phyloP scores from a whole-genome alignment of 2,113 vertebrate genomes.

The Gymnogyps californianus region DNA sequence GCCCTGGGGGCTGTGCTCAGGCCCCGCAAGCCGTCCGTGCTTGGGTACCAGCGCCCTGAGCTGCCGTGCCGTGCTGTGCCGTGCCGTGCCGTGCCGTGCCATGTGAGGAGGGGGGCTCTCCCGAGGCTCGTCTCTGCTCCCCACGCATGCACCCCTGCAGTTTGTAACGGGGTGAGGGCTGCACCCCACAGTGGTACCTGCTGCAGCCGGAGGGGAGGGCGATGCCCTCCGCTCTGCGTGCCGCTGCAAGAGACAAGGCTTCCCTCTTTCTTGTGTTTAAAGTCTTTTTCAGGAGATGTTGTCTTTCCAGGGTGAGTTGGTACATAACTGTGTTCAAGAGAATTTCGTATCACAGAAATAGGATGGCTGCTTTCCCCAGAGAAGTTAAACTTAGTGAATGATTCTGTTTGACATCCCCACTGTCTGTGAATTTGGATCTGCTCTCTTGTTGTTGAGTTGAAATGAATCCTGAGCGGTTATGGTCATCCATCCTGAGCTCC shows the following conservation, averaged over 20 bases:
- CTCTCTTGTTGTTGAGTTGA: background rate
- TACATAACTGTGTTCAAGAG: background rate
- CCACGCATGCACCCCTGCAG: rapidly evolving
- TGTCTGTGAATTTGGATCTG: background rate
- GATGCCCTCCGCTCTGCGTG: background rate
- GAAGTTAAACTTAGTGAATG: background rate
- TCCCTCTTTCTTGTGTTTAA: background rate
- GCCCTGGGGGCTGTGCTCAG: background rate
- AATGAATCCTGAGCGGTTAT: rapidly evolving
- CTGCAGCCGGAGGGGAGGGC: rapidly evolving
- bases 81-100: too few relatives aligned
- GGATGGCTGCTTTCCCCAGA: background rate
- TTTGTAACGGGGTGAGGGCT: background rate
- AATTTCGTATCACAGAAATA: background rate
- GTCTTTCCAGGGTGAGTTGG: background rate
- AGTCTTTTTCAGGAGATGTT: background rate
- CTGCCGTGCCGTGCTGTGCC: background rate
- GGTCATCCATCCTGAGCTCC: rapidly evolving
- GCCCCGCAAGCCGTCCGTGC: rapidly evolving
- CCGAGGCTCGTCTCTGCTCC: background rate
- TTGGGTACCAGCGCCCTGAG: rapidly evolving
- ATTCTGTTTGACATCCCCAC: background rate
- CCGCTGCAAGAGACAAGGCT: background rate
- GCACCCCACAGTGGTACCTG: background rate
- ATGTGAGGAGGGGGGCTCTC: background rate